These are phyloP conservation scores for Odontophorus gujanensis DNA, from an alignment of 2,113 vertebrate species.

Conservation along the genomic window DNA sequence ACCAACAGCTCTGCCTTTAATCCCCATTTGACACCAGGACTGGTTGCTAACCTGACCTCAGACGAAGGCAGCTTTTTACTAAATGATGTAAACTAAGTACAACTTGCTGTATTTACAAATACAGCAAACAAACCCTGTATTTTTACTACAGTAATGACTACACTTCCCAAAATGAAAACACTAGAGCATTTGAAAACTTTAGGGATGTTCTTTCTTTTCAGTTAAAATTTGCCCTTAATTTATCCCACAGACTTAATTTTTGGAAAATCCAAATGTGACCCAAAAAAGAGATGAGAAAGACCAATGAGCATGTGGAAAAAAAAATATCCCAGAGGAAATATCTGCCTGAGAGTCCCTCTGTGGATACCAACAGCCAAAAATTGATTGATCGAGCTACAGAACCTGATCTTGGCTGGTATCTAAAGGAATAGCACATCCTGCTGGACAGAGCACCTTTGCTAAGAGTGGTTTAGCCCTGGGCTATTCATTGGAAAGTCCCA, in stretches of 20 bases:
- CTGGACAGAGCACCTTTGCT: background rate
- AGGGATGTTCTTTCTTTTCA: background rate
- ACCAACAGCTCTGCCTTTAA: background rate
- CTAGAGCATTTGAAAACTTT: background rate
- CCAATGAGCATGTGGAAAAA: background rate
- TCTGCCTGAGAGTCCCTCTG: background rate
- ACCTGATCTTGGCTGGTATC: background rate
- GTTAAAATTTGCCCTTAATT: conserved; percentile 1
- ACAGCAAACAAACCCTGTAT: background rate
- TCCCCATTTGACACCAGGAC: background rate
- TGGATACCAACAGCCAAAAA: background rate
- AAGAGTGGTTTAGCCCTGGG: background rate
- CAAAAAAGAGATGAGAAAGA: background rate
- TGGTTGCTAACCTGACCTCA: background rate
- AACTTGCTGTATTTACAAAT: background rate
- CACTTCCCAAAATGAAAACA: background rate
- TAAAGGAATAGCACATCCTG: background rate
- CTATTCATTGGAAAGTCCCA: conserved; percentile 30
- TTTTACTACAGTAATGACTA: background rate
- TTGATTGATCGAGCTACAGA: background rate
- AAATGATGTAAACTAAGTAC: background rate
- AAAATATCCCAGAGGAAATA: background rate
- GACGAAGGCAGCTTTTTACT: background rate
- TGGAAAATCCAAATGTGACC: background rate
- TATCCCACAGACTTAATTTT: background rate